Percentiles rank a stretch among this genome's conserved stretches.
Conservation (phyloP, 2,888 invertebrate genomes). For the Acanthosepion lycidas region DNA sequence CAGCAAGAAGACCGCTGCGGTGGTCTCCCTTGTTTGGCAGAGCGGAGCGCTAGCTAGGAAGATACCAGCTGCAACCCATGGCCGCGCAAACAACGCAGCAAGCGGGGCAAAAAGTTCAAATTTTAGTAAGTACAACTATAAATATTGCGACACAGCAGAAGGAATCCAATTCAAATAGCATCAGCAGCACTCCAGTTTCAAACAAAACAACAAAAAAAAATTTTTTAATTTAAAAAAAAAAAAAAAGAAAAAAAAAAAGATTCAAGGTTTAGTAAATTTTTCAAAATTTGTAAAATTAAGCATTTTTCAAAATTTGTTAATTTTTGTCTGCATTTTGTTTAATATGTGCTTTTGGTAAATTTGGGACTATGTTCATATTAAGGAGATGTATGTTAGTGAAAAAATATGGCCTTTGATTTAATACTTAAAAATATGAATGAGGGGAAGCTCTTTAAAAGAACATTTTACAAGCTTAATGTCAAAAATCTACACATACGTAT, state of each 20-base stretch:
- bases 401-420: not conserved
- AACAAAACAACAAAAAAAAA: constrained; percentile 2
- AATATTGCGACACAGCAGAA: constrained; percentile 44
- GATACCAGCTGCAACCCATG: constrained; percentile 47
- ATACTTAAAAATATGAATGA: not conserved
- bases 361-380: not conserved
- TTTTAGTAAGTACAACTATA: constrained; percentile 41
- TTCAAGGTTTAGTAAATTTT: not conserved
- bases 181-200: constrained; percentile 14
- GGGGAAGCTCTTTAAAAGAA: not conserved
- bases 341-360: not conserved
- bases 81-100: constrained; percentile 46
- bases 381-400: not conserved
- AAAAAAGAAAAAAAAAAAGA: not conserved
- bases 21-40: constrained; percentile 46
- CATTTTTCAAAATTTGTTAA: not conserved
- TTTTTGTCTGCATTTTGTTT: not conserved
- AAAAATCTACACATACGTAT: not conserved
- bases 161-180: not conserved
- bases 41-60: constrained; percentile 45
- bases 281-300: not conserved
- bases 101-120: constrained; percentile 43
- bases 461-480: not conserved
- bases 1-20: constrained; percentile 46
- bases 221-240: not conserved